phyloP scores from a whole-genome alignment of 2,888 invertebrate genomes.

The Cantharis rustica region DNA sequence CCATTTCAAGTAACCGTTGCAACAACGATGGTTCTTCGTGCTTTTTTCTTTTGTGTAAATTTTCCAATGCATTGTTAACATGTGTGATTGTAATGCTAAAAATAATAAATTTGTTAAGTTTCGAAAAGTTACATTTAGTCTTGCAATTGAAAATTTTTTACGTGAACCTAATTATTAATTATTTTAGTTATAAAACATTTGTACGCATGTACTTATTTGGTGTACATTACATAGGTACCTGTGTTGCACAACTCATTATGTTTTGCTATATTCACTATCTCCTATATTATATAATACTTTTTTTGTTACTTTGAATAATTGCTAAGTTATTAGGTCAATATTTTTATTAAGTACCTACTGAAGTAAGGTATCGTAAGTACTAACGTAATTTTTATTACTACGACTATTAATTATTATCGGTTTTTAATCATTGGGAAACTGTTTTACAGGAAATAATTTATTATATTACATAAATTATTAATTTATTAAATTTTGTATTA shows the following conservation, averaged over 20 bases:
- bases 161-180: neutral
- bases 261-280: neutral
- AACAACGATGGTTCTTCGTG: constrained; percentile 63
- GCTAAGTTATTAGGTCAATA: neutral
- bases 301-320: too few relatives aligned
- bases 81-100: constrained; percentile 68
- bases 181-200: neutral
- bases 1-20: constrained; percentile 65
- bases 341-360: neutral
- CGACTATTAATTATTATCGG: too few relatives aligned
- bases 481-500: neutral
- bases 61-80: constrained; percentile 62
- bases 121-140: neutral
- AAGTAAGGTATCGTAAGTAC: too few relatives aligned
- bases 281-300: neutral
- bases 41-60: constrained; percentile 48
- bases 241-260: neutral
- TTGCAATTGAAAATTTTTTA: neutral
- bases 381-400: neutral
- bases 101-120: neutral
- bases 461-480: too few relatives aligned
- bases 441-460: neutral
- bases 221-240: too few relatives aligned
- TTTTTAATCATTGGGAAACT: too few relatives aligned
- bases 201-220: neutral